Evolutionary conservation across 2,888 invertebrate genomes (phyloP), one percentile per base, ranked within the genome.

Genomic region (Amiota minor): DNA sequence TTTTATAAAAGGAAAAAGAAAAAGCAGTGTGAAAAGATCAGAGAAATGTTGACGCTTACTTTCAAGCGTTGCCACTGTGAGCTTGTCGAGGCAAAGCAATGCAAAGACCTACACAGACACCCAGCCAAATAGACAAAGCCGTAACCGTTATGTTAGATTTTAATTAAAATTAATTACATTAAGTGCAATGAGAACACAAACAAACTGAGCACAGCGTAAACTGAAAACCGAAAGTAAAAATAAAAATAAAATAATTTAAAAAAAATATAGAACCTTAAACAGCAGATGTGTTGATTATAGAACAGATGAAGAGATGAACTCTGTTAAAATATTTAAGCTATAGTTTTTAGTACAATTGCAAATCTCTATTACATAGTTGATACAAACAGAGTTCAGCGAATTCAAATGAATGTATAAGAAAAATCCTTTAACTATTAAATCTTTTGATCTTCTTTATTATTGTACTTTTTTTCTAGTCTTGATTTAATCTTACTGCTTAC

Each of bases 141-240:
- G 20, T 61, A 69, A 62, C 78, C 83, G 83, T 86, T 86, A 86
- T 86, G 86, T 83, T 84, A 85, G 84, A 86, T 86, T 88, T 88
- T 88, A 88, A 88, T 88, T 88, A 88, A 88, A 88, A 88, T 88
- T 88, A 88, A 88, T 88, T 88, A 88, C 88, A 88, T 88, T 88
- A 88, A 88, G 88, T 87, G 88, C 88, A 86, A 81, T 82, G 77
- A 79, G 81, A 81, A 83, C 81, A 81, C 82, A 84, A 77, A 67
- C 67, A 67, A 67, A 50, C 49, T 2, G n/a, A 50, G 50, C 20
- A 14, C 67, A 20, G 2, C 50, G 67, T 45, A 50, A 50, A 46
- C n/a, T 16, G 16, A 46, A 35, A 64, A 47, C n/a, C 20, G 12
- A 62, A n/a, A 45, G 35, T 2, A 62, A 62, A 23, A 62, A 62